phyloP scores from a whole-genome alignment of 2,113 vertebrate genomes.

The Burhinus bistriatus region DNA sequence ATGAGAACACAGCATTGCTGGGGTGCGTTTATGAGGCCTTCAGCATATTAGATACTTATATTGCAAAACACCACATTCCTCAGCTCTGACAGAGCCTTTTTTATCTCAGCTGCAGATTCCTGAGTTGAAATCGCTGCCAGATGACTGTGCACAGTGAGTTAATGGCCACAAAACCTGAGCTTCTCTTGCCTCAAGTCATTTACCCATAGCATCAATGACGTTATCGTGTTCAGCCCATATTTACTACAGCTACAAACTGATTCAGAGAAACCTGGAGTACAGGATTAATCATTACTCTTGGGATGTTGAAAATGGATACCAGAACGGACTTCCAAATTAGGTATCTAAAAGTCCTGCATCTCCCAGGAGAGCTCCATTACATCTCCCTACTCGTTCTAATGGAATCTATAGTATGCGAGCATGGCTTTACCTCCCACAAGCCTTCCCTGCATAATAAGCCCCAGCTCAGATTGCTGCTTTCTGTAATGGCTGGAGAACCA shows the following conservation, averaged over 20 bases:
- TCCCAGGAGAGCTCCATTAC: conserved; percentile 45
- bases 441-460: conserved; percentile 29
- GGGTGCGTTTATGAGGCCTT: conserved; percentile 3
- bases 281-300: conserved; percentile 55
- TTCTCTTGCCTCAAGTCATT: conserved; percentile 10
- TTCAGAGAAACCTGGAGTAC: conserved; percentile 53
- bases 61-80: conserved; percentile 57
- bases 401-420: conserved; percentile 45
- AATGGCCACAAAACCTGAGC: neutral
- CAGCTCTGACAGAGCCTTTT: conserved; percentile 36
- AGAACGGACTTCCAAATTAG: conserved; percentile 66
- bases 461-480: conserved; percentile 37
- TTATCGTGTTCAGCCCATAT: conserved; percentile 16
- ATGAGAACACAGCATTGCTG: conserved; percentile 21
- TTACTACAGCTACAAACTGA: conserved; percentile 58
- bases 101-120: conserved; percentile 57
- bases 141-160: conserved; percentile 22
- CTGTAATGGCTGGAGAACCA: conserved; percentile 26
- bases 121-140: neutral
- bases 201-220: conserved; percentile 33
- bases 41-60: neutral
- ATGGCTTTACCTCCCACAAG: neutral
- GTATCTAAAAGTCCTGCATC: conserved; percentile 63
- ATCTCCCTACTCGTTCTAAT: conserved; percentile 49
- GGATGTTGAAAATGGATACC: conserved; percentile 56